Conservation (phyloP, 2,797 vertebrate genomes). For the Sebastes iracundus region DNA sequence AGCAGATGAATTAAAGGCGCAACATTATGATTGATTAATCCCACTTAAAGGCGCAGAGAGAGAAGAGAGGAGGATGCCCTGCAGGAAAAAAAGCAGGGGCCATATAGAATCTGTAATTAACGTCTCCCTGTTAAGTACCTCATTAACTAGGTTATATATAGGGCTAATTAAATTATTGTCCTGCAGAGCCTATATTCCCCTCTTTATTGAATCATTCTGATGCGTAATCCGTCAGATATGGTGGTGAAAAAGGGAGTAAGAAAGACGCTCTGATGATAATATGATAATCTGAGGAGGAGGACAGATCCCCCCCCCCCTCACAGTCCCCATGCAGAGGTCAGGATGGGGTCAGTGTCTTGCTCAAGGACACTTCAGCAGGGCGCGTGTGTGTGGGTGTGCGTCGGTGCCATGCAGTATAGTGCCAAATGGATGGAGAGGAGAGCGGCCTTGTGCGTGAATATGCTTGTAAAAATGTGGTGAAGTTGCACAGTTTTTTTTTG, state of each 20-base stretch:
- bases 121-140: slow-evolving; percentile 58
- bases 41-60: slow-evolving; percentile 4
- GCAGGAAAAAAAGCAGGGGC: slow-evolving; percentile 45
- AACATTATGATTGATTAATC: slow-evolving; percentile 52
- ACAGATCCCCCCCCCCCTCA: not conserved
- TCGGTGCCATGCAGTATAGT: not conserved
- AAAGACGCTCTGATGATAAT: slow-evolving; percentile 21
- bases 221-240: slow-evolving; percentile 33
- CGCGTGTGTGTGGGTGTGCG: not conserved
- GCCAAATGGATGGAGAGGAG: not conserved
- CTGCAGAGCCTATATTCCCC: slow-evolving; percentile 35
- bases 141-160: slow-evolving; percentile 65
- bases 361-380: slow-evolving; percentile 68
- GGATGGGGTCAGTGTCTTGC: slow-evolving; percentile 71
- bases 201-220: slow-evolving; percentile 50
- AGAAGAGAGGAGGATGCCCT: slow-evolving; percentile 48
- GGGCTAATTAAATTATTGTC: slow-evolving; percentile 71
- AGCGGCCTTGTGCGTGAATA: not conserved
- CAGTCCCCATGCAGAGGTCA: slow-evolving; percentile 49
- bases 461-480: not conserved
- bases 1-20: slow-evolving; percentile 6
- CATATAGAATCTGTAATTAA: slow-evolving; percentile 74
- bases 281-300: slow-evolving; percentile 7
- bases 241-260: slow-evolving; percentile 7
- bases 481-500: not conserved